These are phyloP conservation scores for Poecilia picta DNA, from an alignment of 2,797 vertebrate genomes.

Conservation along the genomic window DNA sequence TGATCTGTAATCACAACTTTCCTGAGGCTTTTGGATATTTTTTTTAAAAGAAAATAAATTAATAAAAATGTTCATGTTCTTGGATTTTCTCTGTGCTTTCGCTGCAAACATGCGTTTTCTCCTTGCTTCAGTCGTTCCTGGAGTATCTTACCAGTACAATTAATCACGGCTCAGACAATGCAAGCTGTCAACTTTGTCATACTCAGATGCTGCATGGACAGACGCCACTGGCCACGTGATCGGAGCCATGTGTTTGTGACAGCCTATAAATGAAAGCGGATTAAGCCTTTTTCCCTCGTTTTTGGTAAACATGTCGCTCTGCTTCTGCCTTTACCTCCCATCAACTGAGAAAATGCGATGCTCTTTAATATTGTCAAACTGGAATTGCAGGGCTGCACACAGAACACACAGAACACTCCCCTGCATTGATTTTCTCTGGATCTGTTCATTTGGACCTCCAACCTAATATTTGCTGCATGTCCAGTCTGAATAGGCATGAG, in stretches of 20 bases:
- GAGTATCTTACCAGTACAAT: constrained; percentile 11
- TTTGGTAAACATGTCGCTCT: constrained; percentile 30
- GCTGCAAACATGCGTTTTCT: constrained; percentile 1
- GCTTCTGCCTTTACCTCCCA: not conserved
- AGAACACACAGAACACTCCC: constrained; percentile 38
- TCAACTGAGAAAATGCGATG: constrained; percentile 12
- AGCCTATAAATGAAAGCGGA: constrained; percentile 27
- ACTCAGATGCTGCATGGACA: constrained; percentile 52
- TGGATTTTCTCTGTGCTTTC: not conserved
- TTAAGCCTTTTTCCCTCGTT: constrained; percentile 29
- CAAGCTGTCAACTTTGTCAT: constrained; percentile 61
- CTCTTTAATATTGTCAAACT: constrained; percentile 15
- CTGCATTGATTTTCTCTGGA: constrained; percentile 36
- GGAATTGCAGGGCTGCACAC: constrained; percentile 40
- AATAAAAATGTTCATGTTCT: not conserved
- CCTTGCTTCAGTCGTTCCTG: not conserved
- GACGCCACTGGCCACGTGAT: constrained; percentile 68
- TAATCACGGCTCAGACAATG: constrained; percentile 60
- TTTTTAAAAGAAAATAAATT: not conserved
- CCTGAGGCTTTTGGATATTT: not conserved
- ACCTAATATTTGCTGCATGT: not conserved
- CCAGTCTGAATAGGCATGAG: not conserved
- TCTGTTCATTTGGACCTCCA: constrained; percentile 39
- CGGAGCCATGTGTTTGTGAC: constrained; percentile 46
- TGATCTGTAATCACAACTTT: not conserved